Percentiles rank a stretch among this genome's conserved stretches.
phyloP scores from a whole-genome alignment of 2,113 vertebrate genomes.

The Equus quagga region DNA sequence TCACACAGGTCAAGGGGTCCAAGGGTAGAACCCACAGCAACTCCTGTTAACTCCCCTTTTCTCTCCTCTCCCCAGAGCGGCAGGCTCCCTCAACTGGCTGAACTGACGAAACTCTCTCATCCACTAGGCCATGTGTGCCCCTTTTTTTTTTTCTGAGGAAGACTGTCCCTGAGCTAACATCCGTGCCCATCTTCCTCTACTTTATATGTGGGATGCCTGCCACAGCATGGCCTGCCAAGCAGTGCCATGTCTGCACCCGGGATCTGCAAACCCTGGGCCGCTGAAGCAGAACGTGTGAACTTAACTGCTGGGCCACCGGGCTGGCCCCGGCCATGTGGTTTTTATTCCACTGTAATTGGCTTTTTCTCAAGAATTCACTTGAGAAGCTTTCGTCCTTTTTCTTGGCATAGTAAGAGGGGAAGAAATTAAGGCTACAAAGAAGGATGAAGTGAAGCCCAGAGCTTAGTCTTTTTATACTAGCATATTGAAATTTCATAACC shows the following conservation, averaged over 20 bases:
- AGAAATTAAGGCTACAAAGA: background rate
- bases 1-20: background rate
- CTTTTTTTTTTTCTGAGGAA: too few relatives aligned
- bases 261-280: too few relatives aligned
- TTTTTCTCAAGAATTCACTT: constrained; percentile 56
- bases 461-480: constrained; percentile 6
- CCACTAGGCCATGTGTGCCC: background rate
- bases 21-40: background rate
- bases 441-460: background rate
- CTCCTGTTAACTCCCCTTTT: background rate
- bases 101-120: constrained; percentile 1
- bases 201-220: too few relatives aligned
- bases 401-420: constrained; percentile 8
- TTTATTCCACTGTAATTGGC: constrained; percentile 49
- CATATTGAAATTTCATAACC: background rate
- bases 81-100: background rate
- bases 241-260: too few relatives aligned
- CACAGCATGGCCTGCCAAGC: too few relatives aligned
- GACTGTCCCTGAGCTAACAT: too few relatives aligned
- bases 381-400: constrained; percentile 27
- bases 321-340: background rate
- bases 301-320: too few relatives aligned
- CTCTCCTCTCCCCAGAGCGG: background rate
- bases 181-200: too few relatives aligned
- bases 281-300: too few relatives aligned